These are phyloP conservation scores for Malacoctenus gilli DNA, from an alignment of 2,797 vertebrate species.

Conservation along the genomic window DNA sequence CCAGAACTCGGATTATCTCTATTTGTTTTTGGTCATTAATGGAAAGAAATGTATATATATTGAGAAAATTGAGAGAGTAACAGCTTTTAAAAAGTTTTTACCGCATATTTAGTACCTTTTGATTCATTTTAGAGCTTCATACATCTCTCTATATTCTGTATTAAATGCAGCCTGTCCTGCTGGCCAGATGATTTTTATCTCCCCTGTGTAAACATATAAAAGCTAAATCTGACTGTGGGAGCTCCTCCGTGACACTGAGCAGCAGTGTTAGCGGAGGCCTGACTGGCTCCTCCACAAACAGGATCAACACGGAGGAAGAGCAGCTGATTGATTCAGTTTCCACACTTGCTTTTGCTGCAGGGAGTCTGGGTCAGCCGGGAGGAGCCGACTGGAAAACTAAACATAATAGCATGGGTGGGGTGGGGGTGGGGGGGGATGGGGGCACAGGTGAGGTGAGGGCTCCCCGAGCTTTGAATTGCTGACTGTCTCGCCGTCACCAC, in stretches of 20 bases:
- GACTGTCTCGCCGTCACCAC: no score
- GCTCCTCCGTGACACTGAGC: slow-evolving; percentile 52
- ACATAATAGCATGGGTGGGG: slow-evolving; percentile 55
- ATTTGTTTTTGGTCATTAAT: no score
- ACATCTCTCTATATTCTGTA: slow-evolving; percentile 21
- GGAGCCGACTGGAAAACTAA: slow-evolving; percentile 71
- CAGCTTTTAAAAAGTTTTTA: no score
- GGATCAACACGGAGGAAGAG: slow-evolving; percentile 58
- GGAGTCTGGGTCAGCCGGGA: slow-evolving; percentile 34
- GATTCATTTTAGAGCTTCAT: slow-evolving; percentile 7
- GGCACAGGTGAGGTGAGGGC: slow-evolving; percentile 22
- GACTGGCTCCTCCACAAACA: slow-evolving; percentile 67
- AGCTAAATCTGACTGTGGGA: slow-evolving; percentile 66
- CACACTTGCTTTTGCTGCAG: slow-evolving; percentile 46
- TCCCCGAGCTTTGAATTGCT: no score
- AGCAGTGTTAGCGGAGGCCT: slow-evolving; percentile 55
- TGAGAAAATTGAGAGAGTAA: no score
- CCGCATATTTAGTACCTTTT: no score
- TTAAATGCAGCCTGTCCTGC: slow-evolving; percentile 11
- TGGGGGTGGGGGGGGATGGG: slow-evolving; percentile 34
- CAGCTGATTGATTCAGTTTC: slow-evolving; percentile 62
- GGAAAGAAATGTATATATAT: no score
- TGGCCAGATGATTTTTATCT: slow-evolving; percentile 57
- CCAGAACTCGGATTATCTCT: no score
- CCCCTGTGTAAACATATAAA: slow-evolving; percentile 61